Evolutionary conservation across 2,113 vertebrate genomes (phyloP).

Genomic region (Corythoichthys haematopterus): DNA sequence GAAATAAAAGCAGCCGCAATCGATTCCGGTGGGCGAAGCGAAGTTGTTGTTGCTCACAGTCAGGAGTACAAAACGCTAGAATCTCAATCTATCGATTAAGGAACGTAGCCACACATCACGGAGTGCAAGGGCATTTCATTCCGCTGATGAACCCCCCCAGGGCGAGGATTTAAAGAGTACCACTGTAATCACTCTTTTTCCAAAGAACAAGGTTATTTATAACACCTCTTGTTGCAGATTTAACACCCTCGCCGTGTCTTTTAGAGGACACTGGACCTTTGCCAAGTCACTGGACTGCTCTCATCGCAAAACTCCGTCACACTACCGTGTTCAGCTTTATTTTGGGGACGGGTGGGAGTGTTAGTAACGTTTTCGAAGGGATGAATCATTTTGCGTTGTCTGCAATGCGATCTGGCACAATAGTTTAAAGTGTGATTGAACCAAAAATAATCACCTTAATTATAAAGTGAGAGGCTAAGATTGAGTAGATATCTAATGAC

Average conservation of each 20-base stretch:
- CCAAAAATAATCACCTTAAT: conserved; percentile 29
- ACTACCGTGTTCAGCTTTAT: not conserved
- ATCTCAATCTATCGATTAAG: conserved; percentile 48
- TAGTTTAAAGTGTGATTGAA: not conserved
- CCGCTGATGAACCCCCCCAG: conserved; percentile 45
- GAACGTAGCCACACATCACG: conserved; percentile 45
- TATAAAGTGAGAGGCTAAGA: conserved; percentile 2
- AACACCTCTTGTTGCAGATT: conserved; percentile 2
- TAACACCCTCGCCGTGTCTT: conserved; percentile 7
- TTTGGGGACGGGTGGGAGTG: not conserved
- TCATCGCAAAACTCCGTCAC: not conserved
- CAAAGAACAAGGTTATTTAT: conserved; percentile 40
- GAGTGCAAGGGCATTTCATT: conserved; percentile 37
- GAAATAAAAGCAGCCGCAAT: conserved; percentile 16
- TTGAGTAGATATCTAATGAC: conserved; percentile 10
- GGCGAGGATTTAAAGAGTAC: conserved; percentile 36
- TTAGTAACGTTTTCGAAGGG: not conserved
- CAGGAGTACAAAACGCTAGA: conserved; percentile 41
- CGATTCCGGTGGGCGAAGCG: conserved; percentile 23
- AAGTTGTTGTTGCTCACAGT: conserved; percentile 46
- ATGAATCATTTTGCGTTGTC: not conserved
- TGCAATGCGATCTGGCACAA: no score
- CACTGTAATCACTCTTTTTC: conserved; percentile 41
- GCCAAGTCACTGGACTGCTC: not conserved
- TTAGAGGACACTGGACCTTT: conserved; percentile 7